Evolutionary conservation across 2,113 vertebrate genomes (phyloP).

Genomic region (Pomatorhinus ruficollis): DNA sequence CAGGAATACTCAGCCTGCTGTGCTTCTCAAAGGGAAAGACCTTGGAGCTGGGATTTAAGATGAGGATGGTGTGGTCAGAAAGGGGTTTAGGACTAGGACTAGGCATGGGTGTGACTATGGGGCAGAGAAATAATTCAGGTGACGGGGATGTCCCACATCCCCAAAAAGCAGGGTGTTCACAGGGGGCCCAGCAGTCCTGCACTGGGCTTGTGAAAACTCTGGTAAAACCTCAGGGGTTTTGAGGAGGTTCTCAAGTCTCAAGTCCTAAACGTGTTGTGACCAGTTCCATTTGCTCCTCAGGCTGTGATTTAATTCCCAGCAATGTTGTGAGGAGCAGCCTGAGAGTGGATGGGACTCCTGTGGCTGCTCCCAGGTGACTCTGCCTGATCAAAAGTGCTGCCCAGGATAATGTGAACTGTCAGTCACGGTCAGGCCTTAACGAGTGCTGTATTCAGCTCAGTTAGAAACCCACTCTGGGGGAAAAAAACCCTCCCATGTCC

Average conservation of each 20-base stretch:
- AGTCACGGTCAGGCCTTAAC: neutral
- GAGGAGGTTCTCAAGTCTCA: neutral
- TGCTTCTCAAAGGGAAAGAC: neutral
- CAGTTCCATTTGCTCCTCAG: neutral
- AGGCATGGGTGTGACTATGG: neutral
- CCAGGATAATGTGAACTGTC: neutral
- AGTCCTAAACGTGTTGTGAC: neutral
- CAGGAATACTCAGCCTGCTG: neutral
- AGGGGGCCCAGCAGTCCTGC: neutral
- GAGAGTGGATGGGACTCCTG: neutral
- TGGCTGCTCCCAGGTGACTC: neutral
- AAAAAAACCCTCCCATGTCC: rapidly evolving
- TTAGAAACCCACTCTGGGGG: neutral
- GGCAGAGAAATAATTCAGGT: neutral
- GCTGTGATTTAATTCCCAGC: neutral
- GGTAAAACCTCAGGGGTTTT: too few relatives aligned
- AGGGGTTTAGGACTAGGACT: neutral
- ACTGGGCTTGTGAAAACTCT: neutral
- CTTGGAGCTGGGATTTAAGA: neutral
- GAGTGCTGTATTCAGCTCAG: neutral
- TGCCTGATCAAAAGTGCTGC: neutral
- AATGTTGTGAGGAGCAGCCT: neutral
- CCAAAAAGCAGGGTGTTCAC: neutral
- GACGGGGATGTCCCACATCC: neutral
- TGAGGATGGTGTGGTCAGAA: neutral